phyloP scores from a whole-genome alignment of 2,113 vertebrate species.

The Prietella phreatophila region DNA sequence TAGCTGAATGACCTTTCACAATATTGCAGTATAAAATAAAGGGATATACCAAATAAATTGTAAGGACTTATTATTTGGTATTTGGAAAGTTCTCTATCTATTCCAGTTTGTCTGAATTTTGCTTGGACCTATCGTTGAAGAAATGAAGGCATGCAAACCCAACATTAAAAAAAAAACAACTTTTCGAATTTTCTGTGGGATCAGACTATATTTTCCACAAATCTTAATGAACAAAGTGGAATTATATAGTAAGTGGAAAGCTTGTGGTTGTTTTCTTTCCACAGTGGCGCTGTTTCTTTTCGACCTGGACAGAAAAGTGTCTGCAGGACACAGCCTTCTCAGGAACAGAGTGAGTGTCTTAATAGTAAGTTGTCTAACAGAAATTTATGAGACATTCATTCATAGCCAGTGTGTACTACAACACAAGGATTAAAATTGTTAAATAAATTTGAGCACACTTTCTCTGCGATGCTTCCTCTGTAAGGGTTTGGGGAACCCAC shows the following conservation, averaged over 20 bases:
- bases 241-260: neutral
- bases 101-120: neutral
- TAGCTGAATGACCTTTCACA: neutral
- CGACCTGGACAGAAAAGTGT: conserved; percentile 18
- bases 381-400: neutral
- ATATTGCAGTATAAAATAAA: neutral
- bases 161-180: neutral
- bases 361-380: neutral
- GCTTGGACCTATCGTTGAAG: neutral
- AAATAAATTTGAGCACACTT: neutral
- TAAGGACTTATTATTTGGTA: neutral
- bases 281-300: conserved; percentile 26
- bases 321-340: conserved; percentile 44
- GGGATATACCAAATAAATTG: neutral
- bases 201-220: neutral
- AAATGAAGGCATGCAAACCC: neutral
- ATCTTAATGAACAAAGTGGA: neutral
- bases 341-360: conserved; percentile 59
- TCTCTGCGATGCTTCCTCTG: neutral
- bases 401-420: neutral
- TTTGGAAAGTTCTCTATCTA: neutral
- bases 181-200: neutral
- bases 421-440: neutral
- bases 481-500: neutral
- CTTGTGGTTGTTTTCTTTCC: neutral